Percentiles rank a stretch among this genome's conserved stretches.
These are phyloP conservation scores for Agelaius phoeniceus DNA, from an alignment of 2,113 vertebrate species.

Conservation along the genomic window DNA sequence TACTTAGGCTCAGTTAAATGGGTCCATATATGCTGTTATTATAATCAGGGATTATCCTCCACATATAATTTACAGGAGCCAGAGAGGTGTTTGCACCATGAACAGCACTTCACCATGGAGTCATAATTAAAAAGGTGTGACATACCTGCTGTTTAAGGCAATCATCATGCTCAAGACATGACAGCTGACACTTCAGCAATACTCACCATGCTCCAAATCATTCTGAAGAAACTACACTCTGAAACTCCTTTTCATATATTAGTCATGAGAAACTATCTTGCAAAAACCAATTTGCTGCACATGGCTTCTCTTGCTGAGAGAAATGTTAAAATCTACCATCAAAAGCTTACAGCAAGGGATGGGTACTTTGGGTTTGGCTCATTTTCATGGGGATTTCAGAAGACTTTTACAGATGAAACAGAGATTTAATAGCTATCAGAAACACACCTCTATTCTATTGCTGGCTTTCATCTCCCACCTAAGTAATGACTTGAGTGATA, in stretches of 20 bases:
- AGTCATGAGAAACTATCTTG: not conserved
- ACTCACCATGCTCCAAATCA: not conserved
- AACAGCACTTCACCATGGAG: not conserved
- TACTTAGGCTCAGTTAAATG: not conserved
- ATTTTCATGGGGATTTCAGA: not conserved
- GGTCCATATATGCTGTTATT: not conserved
- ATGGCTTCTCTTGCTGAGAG: not conserved
- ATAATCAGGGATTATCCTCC: not conserved
- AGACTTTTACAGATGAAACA: not conserved
- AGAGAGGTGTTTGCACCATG: not conserved
- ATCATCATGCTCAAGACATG: not conserved
- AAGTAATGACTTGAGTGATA: not conserved
- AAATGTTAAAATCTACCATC: not conserved
- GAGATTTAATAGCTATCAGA: not conserved
- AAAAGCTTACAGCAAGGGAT: not conserved
- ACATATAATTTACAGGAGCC: not conserved
- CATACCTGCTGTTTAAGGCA: not conserved
- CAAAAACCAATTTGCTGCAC: not conserved
- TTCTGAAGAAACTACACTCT: not conserved
- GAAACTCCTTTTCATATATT: not conserved
- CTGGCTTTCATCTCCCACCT: not conserved
- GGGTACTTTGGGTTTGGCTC: not conserved
- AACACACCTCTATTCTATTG: not conserved
- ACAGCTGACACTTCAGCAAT: not conserved
- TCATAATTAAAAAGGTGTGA: not conserved